Evolutionary conservation across 2,797 vertebrate species (phyloP).

Genomic region (Silurus aristotelis): DNA sequence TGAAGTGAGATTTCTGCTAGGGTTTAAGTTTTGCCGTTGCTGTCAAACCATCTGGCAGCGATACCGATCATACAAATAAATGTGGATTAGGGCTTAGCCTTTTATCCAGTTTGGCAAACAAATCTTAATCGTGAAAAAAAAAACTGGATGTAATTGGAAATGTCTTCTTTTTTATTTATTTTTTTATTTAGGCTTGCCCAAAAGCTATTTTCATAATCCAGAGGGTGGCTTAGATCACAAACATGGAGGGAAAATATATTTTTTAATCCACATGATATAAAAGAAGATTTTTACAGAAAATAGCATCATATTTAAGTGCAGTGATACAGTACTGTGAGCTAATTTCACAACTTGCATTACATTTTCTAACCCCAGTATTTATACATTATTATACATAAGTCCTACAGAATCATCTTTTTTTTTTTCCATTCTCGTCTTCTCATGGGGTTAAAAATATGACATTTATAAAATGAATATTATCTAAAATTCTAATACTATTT

Average conservation of each 20-base stretch:
- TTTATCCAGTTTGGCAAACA: conserved; percentile 44
- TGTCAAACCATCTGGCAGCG: conserved; percentile 48
- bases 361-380: not conserved
- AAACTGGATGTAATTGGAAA: not conserved
- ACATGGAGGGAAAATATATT: not conserved
- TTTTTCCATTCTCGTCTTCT: not conserved
- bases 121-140: not conserved
- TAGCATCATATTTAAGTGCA: not conserved
- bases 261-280: not conserved
- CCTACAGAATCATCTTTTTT: not conserved
- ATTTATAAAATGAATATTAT: not conserved
- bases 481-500: not conserved
- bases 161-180: no score
- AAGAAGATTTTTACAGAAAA: not conserved
- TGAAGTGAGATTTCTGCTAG: conserved; percentile 41
- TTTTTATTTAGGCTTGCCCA: not conserved
- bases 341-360: not conserved
- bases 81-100: conserved; percentile 45
- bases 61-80: conserved; percentile 53
- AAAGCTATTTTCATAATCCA: conserved; percentile 1
- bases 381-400: no score
- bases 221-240: not conserved
- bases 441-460: not conserved
- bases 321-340: not conserved
- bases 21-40: conserved; percentile 42